phyloP scores from a whole-genome alignment of 2,888 invertebrate species.

The Dicranocentrus wangi region DNA sequence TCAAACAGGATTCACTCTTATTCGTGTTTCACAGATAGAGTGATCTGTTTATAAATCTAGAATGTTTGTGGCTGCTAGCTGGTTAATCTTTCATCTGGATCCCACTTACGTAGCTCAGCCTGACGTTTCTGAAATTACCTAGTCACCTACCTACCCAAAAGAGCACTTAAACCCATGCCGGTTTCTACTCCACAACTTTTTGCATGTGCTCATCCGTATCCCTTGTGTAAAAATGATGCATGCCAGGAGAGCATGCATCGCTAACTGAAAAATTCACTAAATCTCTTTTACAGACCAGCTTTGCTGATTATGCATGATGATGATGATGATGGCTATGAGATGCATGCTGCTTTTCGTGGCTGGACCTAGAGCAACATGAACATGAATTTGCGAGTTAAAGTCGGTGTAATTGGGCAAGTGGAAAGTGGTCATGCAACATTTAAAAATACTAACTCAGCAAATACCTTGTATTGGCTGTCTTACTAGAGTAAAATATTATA shows the following conservation, averaged over 20 bases:
- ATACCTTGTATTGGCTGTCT: background rate
- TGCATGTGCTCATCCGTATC: background rate
- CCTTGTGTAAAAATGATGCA: background rate
- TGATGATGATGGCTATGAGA: background rate
- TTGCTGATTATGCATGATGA: background rate
- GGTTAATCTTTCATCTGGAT: slow-evolving; percentile 9
- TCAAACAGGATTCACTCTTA: too few relatives aligned
- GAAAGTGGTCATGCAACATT: slow-evolving; percentile 38
- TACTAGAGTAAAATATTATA: background rate
- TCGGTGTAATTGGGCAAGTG: slow-evolving; percentile 9
- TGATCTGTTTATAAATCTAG: too few relatives aligned
- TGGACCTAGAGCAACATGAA: slow-evolving; percentile 29
- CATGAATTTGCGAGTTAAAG: background rate
- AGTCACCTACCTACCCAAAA: slow-evolving; percentile 38
- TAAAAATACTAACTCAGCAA: slow-evolving; percentile 6
- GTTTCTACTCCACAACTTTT: background rate
- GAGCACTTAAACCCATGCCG: background rate
- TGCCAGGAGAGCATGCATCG: background rate
- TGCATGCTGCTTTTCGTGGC: slow-evolving; percentile 7
- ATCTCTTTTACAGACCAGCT: background rate
- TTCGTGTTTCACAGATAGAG: too few relatives aligned
- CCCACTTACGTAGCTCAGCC: background rate
- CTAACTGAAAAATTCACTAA: background rate
- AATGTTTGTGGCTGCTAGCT: too few relatives aligned
- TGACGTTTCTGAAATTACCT: slow-evolving; percentile 34